Base-by-base conservation (phyloP, 2,113 vertebrate genomes). In the Neopipo cinnamomea region DNA sequence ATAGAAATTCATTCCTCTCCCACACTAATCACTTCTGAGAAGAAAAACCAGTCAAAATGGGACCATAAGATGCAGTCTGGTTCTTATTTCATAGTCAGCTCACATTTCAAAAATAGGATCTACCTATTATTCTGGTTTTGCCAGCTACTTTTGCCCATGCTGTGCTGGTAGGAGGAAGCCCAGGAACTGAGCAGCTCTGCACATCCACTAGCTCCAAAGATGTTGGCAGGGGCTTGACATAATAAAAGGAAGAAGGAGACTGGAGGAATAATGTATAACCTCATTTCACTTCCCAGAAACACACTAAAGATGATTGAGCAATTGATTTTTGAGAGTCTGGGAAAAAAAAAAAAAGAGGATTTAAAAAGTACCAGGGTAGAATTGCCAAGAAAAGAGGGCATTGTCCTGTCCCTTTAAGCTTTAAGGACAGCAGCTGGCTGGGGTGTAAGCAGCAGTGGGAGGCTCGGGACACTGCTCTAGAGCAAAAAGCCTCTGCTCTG, bases 281-380 rank as follows among this genome's bases (percentile, higher is more conserved):
- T 81, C 47, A 24, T 63, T 75, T 85, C 52, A 56, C 92, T 97
- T 96, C 95, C 81, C 92, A 94, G 96, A 97, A 96, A 93, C 66
- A 89, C 85, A 72, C 61, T 94, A 68, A 88, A 89, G 90, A 72
- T 78, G 81, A 85, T 25, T 72, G 62, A 93, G 59, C 80, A 73
- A 85, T 78, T 89, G 87, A 91, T 93, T 94, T 85, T 66, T 2
- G 16, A 78, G 39, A 9, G 20, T 78, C 80, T 87, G 42, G 66
- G 8, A 7, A 44, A 19, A 42, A 76, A 35, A 42, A 55, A 73
- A 68, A 2, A 39, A 62, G 19, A 4, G 2, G 7, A 16, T 67
- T 91, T 66, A 23, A 58, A 66, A 73, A 75, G 39, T 35, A 42
- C 73, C 52, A 50, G 72, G 31, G 41, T 12, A 56, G 70, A 67